A percentile compares a stretch with the other conserved stretches of the same genome.
These are phyloP conservation scores for Slavum lentiscoides DNA, from an alignment of 2,888 invertebrate species.

Conservation along the genomic window DNA sequence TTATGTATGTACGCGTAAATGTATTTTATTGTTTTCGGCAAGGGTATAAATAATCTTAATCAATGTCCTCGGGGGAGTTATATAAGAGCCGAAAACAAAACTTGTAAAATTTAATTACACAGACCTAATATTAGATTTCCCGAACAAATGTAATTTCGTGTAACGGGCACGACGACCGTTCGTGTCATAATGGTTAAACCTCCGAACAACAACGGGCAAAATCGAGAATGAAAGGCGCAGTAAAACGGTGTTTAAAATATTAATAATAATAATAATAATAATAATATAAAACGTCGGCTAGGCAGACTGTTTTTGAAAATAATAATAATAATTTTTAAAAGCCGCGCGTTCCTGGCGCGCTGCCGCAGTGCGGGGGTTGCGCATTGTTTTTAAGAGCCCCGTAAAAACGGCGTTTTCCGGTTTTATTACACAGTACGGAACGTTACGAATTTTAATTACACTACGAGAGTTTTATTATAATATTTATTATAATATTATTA, in stretches of 20 bases:
- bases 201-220: conserved; percentile 30
- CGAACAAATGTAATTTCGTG: conserved; percentile 50
- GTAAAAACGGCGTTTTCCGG: conserved; percentile 47
- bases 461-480: conserved; percentile 43
- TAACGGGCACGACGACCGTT: conserved; percentile 21
- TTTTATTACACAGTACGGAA: conserved; percentile 48
- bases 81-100: conserved; percentile 48
- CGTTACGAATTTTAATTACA: conserved; percentile 46
- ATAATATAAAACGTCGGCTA: conserved; percentile 45
- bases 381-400: conserved; percentile 50
- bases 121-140: conserved; percentile 52
- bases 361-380: background rate
- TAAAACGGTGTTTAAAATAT: conserved; percentile 41
- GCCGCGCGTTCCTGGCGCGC: conserved; percentile 19
- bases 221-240: conserved; percentile 41
- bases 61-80: conserved; percentile 51
- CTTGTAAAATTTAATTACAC: conserved; percentile 51
- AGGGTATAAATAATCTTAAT: conserved; percentile 50
- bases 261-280: conserved; percentile 45
- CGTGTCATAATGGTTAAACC: conserved; percentile 52
- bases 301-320: conserved; percentile 43
- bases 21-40: conserved; percentile 49
- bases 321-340: conserved; percentile 49
- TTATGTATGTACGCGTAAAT: conserved; percentile 8
- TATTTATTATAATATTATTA: conserved; percentile 21